Percentiles rank a stretch among this genome's conserved stretches.
These are phyloP conservation scores for Actenoides lindsayi DNA, from an alignment of 2,113 vertebrate species.

Conservation along the genomic window DNA sequence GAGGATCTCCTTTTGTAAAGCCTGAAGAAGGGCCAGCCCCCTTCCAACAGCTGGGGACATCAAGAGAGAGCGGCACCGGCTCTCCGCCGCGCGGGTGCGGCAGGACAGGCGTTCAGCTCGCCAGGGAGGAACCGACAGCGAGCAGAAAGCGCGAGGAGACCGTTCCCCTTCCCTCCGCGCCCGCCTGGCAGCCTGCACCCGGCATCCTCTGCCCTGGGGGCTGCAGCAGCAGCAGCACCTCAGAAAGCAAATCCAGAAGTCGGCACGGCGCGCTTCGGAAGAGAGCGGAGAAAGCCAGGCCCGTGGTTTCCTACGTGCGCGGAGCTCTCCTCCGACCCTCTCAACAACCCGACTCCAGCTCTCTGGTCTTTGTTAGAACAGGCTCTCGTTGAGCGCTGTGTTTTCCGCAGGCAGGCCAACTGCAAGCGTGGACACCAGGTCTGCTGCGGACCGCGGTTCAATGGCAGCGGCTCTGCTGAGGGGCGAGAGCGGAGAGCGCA, in stretches of 20 bases:
- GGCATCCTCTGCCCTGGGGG: background rate
- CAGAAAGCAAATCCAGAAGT: background rate
- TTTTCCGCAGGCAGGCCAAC: background rate
- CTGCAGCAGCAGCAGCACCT: background rate
- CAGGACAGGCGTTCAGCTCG: background rate
- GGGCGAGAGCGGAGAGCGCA: background rate
- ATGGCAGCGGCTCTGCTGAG: background rate
- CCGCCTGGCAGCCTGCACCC: background rate
- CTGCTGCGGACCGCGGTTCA: background rate
- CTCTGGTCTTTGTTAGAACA: background rate
- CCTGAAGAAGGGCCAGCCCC: background rate
- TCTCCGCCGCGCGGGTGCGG: accelerated
- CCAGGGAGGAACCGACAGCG: background rate
- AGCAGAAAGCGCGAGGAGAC: background rate
- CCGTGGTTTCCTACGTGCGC: accelerated
- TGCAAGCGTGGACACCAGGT: accelerated
- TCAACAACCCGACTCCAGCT: background rate
- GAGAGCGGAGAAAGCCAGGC: background rate
- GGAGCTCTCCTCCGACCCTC: background rate
- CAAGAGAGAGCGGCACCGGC: background rate
- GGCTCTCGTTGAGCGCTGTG: accelerated
- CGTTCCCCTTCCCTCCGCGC: background rate
- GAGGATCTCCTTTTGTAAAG: background rate
- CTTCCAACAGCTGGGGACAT: background rate
- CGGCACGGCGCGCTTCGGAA: accelerated